Conservation (phyloP, 2,797 vertebrate species). For the Gymnothorax javanicus region DNA sequence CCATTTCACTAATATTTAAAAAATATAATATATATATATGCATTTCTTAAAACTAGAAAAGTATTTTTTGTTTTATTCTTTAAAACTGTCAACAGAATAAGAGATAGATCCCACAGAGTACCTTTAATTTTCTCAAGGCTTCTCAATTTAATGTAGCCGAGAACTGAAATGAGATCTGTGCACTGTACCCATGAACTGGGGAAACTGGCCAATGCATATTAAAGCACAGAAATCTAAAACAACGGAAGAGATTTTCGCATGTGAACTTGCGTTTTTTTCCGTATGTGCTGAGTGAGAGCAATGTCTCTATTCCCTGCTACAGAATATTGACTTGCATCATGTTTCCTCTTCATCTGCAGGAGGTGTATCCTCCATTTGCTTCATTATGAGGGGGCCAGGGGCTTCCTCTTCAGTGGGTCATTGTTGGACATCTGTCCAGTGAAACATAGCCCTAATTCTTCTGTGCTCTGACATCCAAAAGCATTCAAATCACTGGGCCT, state of each 20-base stretch:
- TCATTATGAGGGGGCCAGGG: not conserved
- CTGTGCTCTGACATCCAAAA: not conserved
- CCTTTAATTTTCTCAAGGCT: not conserved
- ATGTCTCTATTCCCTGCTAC: not conserved
- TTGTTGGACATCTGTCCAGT: constrained; percentile 33
- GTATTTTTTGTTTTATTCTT: not conserved
- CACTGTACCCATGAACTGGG: not conserved
- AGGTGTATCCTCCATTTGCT: constrained; percentile 18
- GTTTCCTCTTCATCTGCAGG: constrained; percentile 15
- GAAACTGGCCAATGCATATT: not conserved
- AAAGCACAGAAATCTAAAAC: not conserved
- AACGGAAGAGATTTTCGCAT: not conserved
- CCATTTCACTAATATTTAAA: not conserved
- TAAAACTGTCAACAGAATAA: not conserved
- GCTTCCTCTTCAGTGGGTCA: constrained; percentile 20
- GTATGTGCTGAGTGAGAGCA: not conserved
- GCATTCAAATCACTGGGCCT: constrained; percentile 42
- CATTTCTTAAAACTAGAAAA: not conserved
- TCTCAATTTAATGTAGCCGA: not conserved
- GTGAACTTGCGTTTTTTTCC: not conserved
- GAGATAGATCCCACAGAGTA: not conserved
- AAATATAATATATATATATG: not conserved
- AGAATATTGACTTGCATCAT: constrained; percentile 15
- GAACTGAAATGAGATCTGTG: not conserved
- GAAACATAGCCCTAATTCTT: constrained; percentile 26